Conservation (phyloP, 2,888 invertebrate genomes). For the Phorcus lineatus region DNA sequence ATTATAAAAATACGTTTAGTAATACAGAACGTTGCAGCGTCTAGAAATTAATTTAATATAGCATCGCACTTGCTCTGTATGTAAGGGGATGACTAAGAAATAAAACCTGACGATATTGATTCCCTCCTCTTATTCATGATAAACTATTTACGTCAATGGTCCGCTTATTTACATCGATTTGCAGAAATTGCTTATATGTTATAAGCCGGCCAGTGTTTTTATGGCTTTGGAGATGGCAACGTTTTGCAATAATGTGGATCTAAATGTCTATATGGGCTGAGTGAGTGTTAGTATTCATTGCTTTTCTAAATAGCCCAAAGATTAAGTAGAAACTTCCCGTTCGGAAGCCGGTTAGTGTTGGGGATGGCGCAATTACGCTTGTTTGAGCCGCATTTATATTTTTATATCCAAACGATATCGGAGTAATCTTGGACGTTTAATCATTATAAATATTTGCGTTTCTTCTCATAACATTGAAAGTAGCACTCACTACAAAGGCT, state of each 20-base stretch:
- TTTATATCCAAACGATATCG: not conserved
- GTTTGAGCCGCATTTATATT: not conserved
- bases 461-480: not conserved
- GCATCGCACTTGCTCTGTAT: too few species aligned
- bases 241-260: not conserved
- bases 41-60: too few species aligned
- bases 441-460: conserved; percentile 7
- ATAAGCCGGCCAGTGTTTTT: not conserved
- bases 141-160: not conserved
- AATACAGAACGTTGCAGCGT: too few species aligned
- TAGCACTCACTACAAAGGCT: not conserved
- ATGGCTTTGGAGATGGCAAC: not conserved
- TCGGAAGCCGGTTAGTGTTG: not conserved
- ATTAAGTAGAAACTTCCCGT: not conserved
- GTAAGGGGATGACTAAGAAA: too few species aligned
- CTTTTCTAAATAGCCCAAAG: not conserved
- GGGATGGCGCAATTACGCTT: not conserved
- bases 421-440: not conserved
- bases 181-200: not conserved
- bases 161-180: not conserved
- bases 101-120: not conserved
- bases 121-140: not conserved
- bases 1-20: too few species aligned
- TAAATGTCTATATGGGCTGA: not conserved
- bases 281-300: not conserved